Conservation (phyloP, 2,888 invertebrate genomes). For the Synergus laeviventris region DNA sequence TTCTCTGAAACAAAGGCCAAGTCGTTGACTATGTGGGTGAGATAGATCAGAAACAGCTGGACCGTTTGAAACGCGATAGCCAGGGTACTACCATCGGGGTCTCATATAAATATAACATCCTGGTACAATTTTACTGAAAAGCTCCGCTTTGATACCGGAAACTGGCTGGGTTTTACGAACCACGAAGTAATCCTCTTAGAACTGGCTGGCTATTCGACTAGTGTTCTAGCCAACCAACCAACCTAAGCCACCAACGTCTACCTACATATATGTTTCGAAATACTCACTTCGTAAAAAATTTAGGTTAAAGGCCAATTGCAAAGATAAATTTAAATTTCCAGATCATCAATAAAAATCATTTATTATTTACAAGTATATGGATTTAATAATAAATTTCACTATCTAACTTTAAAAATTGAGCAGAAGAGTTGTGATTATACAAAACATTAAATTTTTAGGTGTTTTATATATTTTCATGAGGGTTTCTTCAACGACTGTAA, state of each 20-base stretch:
- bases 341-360: too few relatives aligned
- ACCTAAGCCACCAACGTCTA: constrained; percentile 16
- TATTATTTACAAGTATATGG: too few relatives aligned
- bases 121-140: constrained; percentile 56
- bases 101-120: constrained; percentile 34
- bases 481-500: too few relatives aligned
- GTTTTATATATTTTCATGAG: too few relatives aligned
- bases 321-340: not conserved
- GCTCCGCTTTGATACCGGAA: constrained; percentile 60
- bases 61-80: constrained; percentile 15
- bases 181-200: constrained; percentile 68
- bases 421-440: too few relatives aligned
- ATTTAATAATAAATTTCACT: too few relatives aligned
- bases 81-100: not conserved
- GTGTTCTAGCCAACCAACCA: constrained; percentile 49
- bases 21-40: not conserved
- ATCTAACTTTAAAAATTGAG: too few relatives aligned
- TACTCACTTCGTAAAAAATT: not conserved
- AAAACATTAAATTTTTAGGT: too few relatives aligned
- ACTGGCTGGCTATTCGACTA: constrained; percentile 49
- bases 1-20: not conserved
- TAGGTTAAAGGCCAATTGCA: not conserved
- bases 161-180: constrained; percentile 63
- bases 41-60: constrained; percentile 27
- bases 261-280: not conserved